These are phyloP conservation scores for Ranitomeya imitator DNA, from an alignment of 2,113 vertebrate genomes.

Conservation along the genomic window DNA sequence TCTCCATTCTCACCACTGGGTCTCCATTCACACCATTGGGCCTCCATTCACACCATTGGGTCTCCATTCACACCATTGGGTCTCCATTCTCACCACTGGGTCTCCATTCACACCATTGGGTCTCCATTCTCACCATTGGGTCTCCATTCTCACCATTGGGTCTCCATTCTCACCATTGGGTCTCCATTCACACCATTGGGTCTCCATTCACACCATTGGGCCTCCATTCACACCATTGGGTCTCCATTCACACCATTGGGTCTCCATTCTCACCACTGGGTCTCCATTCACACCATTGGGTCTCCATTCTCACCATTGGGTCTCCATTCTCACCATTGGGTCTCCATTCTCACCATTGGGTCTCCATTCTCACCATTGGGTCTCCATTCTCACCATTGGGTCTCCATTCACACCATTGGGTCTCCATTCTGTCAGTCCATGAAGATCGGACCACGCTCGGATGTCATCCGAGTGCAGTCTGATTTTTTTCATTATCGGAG, in stretches of 20 bases:
- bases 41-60: too few relatives aligned
- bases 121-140: too few relatives aligned
- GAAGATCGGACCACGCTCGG: too few relatives aligned
- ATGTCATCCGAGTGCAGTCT: too few relatives aligned
- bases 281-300: background rate
- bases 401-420: too few relatives aligned
- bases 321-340: background rate
- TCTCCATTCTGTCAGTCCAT: too few relatives aligned
- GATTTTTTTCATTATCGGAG: too few relatives aligned
- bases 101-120: background rate
- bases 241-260: background rate
- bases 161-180: background rate
- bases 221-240: too few relatives aligned
- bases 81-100: too few relatives aligned
- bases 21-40: background rate
- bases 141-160: background rate
- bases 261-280: too few relatives aligned
- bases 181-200: background rate
- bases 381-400: too few relatives aligned
- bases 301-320: too few relatives aligned
- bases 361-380: background rate
- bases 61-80: background rate
- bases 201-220: background rate
- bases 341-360: background rate
- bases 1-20: background rate